Conservation (phyloP, 2,888 invertebrate genomes). For the Drosophila austrosaltans region DNA sequence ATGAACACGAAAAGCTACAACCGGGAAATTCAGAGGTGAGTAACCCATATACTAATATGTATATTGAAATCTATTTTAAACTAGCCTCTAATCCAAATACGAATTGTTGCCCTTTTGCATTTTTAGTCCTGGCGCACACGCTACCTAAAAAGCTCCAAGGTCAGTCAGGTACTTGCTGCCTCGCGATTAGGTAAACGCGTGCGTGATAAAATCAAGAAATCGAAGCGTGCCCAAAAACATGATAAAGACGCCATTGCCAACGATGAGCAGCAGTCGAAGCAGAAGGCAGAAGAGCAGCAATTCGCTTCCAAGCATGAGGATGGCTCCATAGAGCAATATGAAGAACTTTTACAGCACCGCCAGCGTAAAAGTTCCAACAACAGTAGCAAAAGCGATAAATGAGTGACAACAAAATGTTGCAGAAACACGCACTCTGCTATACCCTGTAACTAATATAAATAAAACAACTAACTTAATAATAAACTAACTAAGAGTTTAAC, state of each 20-base stretch:
- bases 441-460: neutral
- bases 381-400: conserved; percentile 55
- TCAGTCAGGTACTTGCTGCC: conserved; percentile 85
- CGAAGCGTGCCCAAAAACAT: conserved; percentile 74
- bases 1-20: conserved; percentile 70
- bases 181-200: conserved; percentile 86
- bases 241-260: conserved; percentile 28
- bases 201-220: conserved; percentile 86
- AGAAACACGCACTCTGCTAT: neutral
- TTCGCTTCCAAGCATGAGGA: conserved; percentile 82
- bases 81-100: neutral
- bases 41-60: neutral
- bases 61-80: conserved; percentile 16
- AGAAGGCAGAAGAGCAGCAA: conserved; percentile 45
- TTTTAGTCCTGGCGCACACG: conserved; percentile 86
- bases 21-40: conserved; percentile 65
- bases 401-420: neutral
- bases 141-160: conserved; percentile 86
- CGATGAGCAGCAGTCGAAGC: conserved; percentile 41
- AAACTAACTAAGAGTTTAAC: neutral
- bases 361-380: conserved; percentile 69
- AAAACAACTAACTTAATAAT: neutral
- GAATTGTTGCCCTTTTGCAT: neutral
- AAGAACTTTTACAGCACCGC: conserved; percentile 81
- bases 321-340: conserved; percentile 86